Base-by-base conservation (phyloP, 2,113 vertebrate genomes). In the Eira barbara region DNA sequence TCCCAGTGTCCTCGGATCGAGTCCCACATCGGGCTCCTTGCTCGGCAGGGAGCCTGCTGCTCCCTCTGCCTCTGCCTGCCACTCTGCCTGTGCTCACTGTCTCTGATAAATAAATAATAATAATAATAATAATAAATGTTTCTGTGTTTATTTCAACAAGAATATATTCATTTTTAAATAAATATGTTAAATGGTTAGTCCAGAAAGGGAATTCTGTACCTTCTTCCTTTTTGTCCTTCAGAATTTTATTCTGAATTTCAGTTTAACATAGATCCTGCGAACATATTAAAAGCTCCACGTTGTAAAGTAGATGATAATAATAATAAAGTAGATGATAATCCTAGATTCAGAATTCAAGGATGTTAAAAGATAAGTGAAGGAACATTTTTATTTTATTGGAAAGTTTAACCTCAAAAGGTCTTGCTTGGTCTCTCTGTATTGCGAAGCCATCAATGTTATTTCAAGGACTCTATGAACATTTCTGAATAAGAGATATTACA, bases 361-460 rank as follows among this genome's bases (percentile, higher is more conserved):
- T 74, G 63, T 96, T 97, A 92, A 97, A 96, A 79, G 69, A 84
- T 91, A 96, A 96, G 18, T 69, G 34, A 92, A 97, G 57, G 11
- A 79, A 96, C 11, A 49, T 91, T 97, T 95, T 89, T 86, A 59
- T 97, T 96, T 97, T 95, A 93, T 78, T 31, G 55, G 45, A 88
- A 98, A 97, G 2, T 98, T 96, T 94, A 95, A 91, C 83, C 89
- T 94, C 31, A 92, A 96, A 96, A 27, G 6, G 0, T 95, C 91
- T 96, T 65, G 61, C 91, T 92, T 96, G 25, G 34, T 78, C 94
- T 97, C 65, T 97, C 65, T 71, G 0, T 23, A 94, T 47, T 94
- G 25, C 96, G 63, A 97, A 85, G 9, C 74, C 25, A 91, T 96
- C 47, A 97, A 80, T 93, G 80, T 73, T 94, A 98, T 80, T 97